Base-by-base conservation (phyloP, 2,797 vertebrate genomes). In the Myotis planiceps region DNA sequence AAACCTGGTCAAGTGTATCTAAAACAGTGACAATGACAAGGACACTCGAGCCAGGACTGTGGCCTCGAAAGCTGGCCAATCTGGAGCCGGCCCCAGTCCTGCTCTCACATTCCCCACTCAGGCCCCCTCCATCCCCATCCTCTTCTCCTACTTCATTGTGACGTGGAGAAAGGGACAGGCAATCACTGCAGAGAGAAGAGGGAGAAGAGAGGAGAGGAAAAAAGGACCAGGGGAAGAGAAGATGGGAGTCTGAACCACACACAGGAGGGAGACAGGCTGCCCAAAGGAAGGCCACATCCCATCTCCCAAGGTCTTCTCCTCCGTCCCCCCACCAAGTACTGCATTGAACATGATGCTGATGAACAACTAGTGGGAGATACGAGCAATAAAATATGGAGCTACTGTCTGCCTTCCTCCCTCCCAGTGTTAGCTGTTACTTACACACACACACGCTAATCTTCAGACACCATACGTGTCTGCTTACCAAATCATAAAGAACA, bases 291-390 rank as follows among this genome's bases (percentile, higher is more conserved):
- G 45, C 2, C 0, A 0, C 18, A 12, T 39, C 58, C 25, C 1
- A 2, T 42, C 58, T 71, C 39, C 58, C 47, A 15, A 21, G 65
- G 16, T 19, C 47, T 23, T 45, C 7, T 16, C 6, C 19, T 10
- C 1, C 0, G 13, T 13, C 1, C 76, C 25, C 27, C 16, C 21
- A 25, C n/a, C 65, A 29, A 47, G 53, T 0, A 25, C 42, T 49
- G 18, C n/a, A n/a, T 21, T 42, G 7, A 42, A 90, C 23, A n/a
- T 1, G 19, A 39, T 19, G n/a, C 1, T 12, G 75, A 84, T 51
- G 37, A 81, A 71, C 66, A 15, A 58, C 34, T 4, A 27, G 37
- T 4, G 29, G 71, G 63, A 92, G 63, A n/a, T 2, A 4, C 0
- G 10, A 37, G 34, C 0, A 0, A 68, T 18, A 53, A 81, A 49